Conservation (phyloP, 1,140 invertebrate genomes). For the Amyelois transitella region DNA sequence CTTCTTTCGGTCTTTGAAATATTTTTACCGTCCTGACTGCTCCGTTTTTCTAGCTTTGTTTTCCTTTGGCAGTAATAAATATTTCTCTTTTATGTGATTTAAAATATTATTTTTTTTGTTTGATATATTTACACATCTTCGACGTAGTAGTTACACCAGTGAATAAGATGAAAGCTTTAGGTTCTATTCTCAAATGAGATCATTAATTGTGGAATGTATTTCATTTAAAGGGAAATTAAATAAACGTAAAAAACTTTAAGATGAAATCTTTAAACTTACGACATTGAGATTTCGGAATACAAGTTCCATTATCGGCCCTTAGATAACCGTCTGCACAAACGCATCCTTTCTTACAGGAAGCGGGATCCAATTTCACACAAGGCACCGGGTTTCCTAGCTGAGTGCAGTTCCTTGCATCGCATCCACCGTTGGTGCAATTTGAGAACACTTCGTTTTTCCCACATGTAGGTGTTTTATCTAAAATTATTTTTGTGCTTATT, state of each 20-base stretch:
- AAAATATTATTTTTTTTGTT: no score
- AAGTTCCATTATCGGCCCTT: constrained; percentile 7
- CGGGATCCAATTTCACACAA: constrained; percentile 7
- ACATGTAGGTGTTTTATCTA: constrained; percentile 9
- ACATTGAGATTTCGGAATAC: constrained; percentile 10
- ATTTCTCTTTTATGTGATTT: no score
- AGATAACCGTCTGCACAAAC: constrained; percentile 7
- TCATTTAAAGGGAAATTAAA: no score
- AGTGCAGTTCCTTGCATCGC: constrained; percentile 14
- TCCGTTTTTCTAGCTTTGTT: no score
- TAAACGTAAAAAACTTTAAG: no score
- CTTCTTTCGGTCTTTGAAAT: not conserved
- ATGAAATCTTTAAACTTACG: constrained; percentile 10
- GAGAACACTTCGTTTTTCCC: constrained; percentile 10
- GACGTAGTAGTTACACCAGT: no score
- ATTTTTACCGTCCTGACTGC: not conserved
- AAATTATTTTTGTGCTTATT: no score
- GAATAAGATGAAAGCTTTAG: no score
- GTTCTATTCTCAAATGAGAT: no score
- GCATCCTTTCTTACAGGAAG: constrained; percentile 10
- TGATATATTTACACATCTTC: no score
- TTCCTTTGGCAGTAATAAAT: not conserved
- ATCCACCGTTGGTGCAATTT: constrained; percentile 13
- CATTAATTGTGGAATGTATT: no score
- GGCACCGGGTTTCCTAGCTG: constrained; percentile 16